These are phyloP conservation scores for Dryobota labecula DNA, from an alignment of 2,888 invertebrate genomes.

Conservation along the genomic window DNA sequence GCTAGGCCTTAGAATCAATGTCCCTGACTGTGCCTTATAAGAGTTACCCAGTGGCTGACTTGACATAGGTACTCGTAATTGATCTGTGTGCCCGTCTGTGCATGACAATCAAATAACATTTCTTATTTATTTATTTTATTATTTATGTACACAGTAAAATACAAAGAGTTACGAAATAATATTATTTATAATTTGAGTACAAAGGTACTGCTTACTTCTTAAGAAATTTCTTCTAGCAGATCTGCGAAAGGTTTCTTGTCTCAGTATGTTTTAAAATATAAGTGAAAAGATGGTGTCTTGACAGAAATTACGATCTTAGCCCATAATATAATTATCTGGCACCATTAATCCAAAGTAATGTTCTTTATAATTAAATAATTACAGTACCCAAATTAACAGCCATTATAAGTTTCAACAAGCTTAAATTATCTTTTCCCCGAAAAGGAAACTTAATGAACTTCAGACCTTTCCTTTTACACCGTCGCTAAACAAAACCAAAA, in stretches of 20 bases:
- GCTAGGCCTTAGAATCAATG: too few species aligned
- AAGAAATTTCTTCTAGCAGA: too few species aligned
- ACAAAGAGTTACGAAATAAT: too few species aligned
- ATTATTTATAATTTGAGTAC: too few species aligned
- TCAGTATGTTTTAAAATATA: neutral
- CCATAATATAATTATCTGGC: constrained; percentile 10
- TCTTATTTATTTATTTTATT: too few species aligned
- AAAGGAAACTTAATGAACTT: constrained; percentile 18
- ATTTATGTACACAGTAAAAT: too few species aligned
- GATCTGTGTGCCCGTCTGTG: neutral
- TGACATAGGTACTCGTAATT: neutral
- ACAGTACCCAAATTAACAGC: constrained; percentile 28
- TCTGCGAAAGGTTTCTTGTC: too few species aligned
- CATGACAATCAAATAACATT: neutral
- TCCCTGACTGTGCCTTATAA: neutral
- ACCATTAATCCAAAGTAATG: constrained; percentile 24
- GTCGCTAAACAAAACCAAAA: constrained; percentile 31
- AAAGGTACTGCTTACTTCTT: too few species aligned
- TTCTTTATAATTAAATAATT: constrained; percentile 16
- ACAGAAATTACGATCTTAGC: neutral
- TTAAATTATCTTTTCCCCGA: constrained; percentile 22
- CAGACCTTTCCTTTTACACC: constrained; percentile 1
- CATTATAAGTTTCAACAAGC: constrained; percentile 44
- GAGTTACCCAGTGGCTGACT: neutral
- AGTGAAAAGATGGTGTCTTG: neutral